Evolutionary conservation across 2,888 invertebrate species (phyloP).

Genomic region (Tanypteryx hageni): DNA sequence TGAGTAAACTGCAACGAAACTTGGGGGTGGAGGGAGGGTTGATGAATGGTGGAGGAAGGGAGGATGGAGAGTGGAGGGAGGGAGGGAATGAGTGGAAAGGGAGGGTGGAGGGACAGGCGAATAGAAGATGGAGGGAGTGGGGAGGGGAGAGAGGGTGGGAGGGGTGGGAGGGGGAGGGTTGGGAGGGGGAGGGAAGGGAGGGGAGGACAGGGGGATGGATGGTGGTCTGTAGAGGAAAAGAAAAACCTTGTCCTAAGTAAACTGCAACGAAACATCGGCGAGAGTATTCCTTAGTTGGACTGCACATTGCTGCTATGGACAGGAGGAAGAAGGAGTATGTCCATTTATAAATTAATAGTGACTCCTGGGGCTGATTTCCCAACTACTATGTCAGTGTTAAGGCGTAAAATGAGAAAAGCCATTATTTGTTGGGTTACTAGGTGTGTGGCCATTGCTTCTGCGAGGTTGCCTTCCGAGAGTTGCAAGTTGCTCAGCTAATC

Average conservation of each 20-base stretch:
- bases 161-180: neutral
- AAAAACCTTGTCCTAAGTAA: neutral
- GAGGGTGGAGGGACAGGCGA: no score
- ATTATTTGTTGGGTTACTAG: no score
- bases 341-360: slow-evolving; percentile 17
- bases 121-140: neutral
- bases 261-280: neutral
- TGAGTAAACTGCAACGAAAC: no score
- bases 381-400: neutral
- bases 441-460: no score
- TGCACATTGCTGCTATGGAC: neutral
- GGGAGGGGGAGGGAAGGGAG: neutral
- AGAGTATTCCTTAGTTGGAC: slow-evolving; percentile 4
- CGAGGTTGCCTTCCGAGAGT: no score
- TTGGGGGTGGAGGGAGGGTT: neutral
- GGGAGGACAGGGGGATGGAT: no score
- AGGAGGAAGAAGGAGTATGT: neutral
- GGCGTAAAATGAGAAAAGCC: neutral
- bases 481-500: no score
- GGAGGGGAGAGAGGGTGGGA: neutral
- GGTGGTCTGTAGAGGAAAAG: neutral
- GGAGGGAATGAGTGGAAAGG: neutral
- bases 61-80: neutral
- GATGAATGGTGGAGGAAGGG: neutral
- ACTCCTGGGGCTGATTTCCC: neutral